Percentiles rank a stretch among this genome's conserved stretches.
Evolutionary conservation across 2,113 vertebrate genomes (phyloP).

Genomic region (Stegastes partitus): DNA sequence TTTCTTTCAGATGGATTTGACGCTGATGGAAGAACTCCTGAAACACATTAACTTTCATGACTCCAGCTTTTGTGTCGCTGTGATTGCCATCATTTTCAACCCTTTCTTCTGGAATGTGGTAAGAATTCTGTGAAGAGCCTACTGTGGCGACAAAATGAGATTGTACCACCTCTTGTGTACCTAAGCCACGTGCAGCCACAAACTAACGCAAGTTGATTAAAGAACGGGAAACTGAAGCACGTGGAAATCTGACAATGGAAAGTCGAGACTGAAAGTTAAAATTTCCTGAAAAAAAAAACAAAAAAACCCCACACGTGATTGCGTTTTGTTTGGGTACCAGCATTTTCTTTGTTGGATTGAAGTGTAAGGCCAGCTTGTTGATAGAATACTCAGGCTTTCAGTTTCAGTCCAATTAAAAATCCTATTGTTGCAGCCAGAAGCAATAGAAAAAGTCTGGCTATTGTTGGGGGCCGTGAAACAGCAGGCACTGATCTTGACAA

Average conservation of each 20-base stretch:
- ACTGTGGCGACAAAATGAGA: neutral
- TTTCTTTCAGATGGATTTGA: conserved; percentile 79
- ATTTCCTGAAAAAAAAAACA: too few species aligned
- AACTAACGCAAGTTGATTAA: neutral
- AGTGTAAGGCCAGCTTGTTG: too few species aligned
- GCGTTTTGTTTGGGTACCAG: too few species aligned
- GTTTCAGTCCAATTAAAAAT: neutral
- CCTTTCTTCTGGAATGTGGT: conserved; percentile 88
- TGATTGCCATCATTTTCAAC: conserved; percentile 84
- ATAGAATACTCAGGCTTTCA: neutral
- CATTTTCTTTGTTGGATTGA: too few species aligned
- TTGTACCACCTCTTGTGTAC: neutral
- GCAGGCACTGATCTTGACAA: neutral
- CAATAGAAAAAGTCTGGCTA: neutral
- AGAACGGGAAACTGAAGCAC: neutral
- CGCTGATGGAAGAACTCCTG: conserved; percentile 56
- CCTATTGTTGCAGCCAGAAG: neutral
- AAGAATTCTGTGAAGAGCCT: conserved; percentile 22
- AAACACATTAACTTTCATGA: conserved; percentile 68
- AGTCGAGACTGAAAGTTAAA: too few species aligned
- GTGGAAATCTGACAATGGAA: neutral
- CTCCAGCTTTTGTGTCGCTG: conserved; percentile 76
- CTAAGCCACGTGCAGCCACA: too few species aligned
- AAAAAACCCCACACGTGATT: too few species aligned
- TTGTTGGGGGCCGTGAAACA: neutral